phyloP scores from a whole-genome alignment of 2,113 vertebrate genomes.

The Pholis gunnellus region DNA sequence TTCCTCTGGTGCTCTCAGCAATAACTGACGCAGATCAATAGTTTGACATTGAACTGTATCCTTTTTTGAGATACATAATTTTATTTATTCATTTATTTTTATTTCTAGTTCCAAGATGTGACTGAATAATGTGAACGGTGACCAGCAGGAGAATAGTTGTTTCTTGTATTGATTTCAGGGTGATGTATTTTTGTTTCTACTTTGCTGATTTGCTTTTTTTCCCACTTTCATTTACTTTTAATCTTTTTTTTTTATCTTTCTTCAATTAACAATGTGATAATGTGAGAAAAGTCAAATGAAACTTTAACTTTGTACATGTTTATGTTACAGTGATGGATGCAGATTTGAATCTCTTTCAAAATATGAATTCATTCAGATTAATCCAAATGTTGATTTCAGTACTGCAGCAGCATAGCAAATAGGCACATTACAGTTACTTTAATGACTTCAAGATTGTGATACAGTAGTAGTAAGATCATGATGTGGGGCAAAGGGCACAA shows the following conservation, averaged over 20 bases:
- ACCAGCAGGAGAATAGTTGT: background rate
- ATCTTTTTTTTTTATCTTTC: background rate
- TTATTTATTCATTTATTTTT: background rate
- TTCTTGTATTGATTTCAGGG: background rate
- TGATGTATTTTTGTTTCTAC: background rate
- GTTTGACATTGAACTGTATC: slow-evolving; percentile 12
- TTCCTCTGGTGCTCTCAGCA: background rate
- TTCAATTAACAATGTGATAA: background rate
- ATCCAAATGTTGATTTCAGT: background rate
- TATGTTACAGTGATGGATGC: background rate
- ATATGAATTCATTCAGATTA: background rate
- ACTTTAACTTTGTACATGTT: background rate
- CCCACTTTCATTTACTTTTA: too few species aligned
- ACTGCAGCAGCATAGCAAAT: background rate
- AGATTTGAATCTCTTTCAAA: background rate
- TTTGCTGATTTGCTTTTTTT: background rate
- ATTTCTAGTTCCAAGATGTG: background rate
- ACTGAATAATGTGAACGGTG: background rate
- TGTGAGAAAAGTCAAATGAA: background rate
- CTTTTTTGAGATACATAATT: background rate
- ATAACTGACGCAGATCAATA: slow-evolving; percentile 17
- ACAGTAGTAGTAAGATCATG: background rate
- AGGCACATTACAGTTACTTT: background rate
- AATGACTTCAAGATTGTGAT: background rate
- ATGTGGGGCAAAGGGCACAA: slow-evolving; percentile 19